Conservation (phyloP, 2,797 vertebrate species). For the Dipus sagitta region DNA sequence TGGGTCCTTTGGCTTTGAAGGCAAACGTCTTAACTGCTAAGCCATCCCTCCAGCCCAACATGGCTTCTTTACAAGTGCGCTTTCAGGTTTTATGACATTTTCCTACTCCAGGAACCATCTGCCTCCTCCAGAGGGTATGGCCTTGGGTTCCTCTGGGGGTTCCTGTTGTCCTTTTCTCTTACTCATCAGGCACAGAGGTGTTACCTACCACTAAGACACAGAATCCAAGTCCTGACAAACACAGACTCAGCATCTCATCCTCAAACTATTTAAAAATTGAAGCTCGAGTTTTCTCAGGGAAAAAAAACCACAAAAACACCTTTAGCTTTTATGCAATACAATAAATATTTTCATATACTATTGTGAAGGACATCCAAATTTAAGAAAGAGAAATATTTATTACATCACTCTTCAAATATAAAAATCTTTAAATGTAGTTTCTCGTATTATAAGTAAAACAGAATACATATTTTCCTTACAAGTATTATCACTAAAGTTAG, state of each 20-base stretch:
- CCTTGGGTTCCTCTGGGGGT: too few relatives aligned
- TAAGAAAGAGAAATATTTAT: background rate
- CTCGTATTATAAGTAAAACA: background rate
- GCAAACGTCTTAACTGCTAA: too few relatives aligned
- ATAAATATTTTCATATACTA: conserved; percentile 29
- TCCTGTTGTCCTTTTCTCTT: background rate
- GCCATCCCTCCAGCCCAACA: too few relatives aligned
- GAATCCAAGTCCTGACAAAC: background rate
- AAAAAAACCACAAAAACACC: background rate
- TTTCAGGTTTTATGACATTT: background rate
- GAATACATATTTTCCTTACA: conserved; percentile 9
- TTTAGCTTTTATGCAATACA: conserved; percentile 46
- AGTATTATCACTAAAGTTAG: background rate
- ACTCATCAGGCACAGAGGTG: background rate
- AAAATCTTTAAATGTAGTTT: conserved; percentile 9
- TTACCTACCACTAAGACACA: background rate
- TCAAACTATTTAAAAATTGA: background rate
- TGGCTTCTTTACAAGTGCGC: background rate
- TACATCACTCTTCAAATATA: conserved; percentile 32
- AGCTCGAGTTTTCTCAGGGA: background rate
- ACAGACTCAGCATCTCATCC: background rate
- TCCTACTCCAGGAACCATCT: background rate
- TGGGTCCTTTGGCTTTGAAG: too few relatives aligned
- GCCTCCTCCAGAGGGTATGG: accelerated
- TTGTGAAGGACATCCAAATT: background rate